A percentile compares a stretch with the other conserved stretches of the same genome.
Evolutionary conservation across 2,797 vertebrate species (phyloP).

Genomic region (Sebastiscus tertius): DNA sequence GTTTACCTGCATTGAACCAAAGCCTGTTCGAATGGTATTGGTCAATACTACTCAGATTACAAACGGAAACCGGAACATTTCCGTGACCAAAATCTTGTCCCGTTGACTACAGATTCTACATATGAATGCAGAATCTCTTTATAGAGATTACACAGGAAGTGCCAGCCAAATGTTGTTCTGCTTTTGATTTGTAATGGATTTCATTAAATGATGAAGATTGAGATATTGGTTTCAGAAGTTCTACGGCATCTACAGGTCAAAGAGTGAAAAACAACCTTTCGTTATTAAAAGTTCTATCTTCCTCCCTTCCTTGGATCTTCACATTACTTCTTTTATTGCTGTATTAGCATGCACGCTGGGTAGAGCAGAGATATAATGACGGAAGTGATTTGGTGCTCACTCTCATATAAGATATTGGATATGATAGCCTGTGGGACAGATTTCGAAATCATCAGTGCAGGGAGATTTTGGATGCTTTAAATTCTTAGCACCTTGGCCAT

Average conservation of each 20-base stretch:
- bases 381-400: neutral
- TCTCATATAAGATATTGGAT: constrained; percentile 3
- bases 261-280: neutral
- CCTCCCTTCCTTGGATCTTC: neutral
- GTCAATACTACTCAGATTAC: no score
- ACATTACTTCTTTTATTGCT: neutral
- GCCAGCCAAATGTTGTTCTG: neutral
- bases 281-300: neutral
- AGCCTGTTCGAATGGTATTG: no score
- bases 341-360: neutral
- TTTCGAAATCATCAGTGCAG: neutral
- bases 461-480: neutral
- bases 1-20: no score
- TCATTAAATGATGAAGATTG: neutral
- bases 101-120: no score
- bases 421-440: neutral
- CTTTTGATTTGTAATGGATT: neutral
- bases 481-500: neutral
- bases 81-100: no score
- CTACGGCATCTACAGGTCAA: neutral
- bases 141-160: neutral
- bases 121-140: no score
- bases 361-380: neutral
- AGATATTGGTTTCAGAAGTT: neutral
- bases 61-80: no score